Base-by-base conservation (phyloP, 2,113 vertebrate genomes). In the Prionailurus viverrinus region DNA sequence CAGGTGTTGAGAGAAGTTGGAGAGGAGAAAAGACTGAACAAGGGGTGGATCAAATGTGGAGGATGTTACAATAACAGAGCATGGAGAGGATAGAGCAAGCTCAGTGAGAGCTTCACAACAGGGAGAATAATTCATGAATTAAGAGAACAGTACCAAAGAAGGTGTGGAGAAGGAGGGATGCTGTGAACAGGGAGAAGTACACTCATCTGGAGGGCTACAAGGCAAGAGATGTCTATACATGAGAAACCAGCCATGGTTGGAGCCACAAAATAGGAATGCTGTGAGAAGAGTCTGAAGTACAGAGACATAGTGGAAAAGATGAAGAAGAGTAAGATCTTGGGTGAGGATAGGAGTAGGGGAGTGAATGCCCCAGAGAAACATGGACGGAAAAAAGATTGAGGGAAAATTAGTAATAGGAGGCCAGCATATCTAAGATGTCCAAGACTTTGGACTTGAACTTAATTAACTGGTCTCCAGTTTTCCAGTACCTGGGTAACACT, bases 401-500 rank as follows among this genome's bases (percentile, higher is more conserved):
- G 58, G 41, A 91, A 76, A 15, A 31, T 12, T 36, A 53, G 16
- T 29, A 71, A 86, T 51, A 80, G 29, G 82, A 33, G 82, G 74
- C 53, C 41, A 53, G 18, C 6, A 23, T 65, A n/a, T 69, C 65
- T 31, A 8, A 14, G 15, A 31, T 45, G 36, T 39, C 53, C 23
- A 88, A 94, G 55, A 73, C 21, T 25, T 80, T 81, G 9, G 29
- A 45, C 25, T 45, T 31, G 31, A 18, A 33, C 21, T 71, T 27
- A 94, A 91, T 88, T 31, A n/a, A 55, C 31, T 78, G 23, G 74
- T 31, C 68, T 87, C 29, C 63, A 74, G n/a, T 45, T 95, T 93
- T 91, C 89, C 15, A 68, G n/a, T 69, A 84, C 81, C 53, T 91
- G 25, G 23, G 13, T 86, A 94, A 95, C n/a, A 53, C 19, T 71